Conservation (phyloP, 2,113 vertebrate species). For the Oreotragus oreotragus region DNA sequence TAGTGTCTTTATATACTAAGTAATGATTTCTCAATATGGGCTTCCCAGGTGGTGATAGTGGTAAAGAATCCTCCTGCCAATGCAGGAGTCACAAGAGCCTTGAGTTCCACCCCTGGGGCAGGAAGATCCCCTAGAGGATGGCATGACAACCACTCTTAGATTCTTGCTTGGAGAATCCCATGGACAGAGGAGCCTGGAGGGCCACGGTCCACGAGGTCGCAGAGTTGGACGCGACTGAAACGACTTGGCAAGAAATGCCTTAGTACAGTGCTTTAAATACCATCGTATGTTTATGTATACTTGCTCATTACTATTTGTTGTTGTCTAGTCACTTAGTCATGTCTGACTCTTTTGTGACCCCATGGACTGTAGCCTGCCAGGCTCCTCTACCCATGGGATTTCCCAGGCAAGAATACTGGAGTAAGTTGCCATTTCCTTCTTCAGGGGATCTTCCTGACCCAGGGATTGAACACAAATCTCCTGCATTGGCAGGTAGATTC, state of each 20-base stretch:
- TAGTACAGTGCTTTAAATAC: neutral
- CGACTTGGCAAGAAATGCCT: neutral
- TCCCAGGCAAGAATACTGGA: neutral
- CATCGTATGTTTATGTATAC: neutral
- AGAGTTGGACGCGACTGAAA: neutral
- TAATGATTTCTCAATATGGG: neutral
- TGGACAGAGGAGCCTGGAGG: neutral
- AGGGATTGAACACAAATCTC: neutral
- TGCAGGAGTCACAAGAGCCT: neutral
- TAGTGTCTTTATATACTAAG: neutral
- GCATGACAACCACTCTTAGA: neutral
- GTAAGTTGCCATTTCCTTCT: neutral
- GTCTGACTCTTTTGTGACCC: neutral
- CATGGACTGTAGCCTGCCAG: neutral
- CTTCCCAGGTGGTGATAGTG: neutral
- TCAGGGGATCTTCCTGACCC: neutral
- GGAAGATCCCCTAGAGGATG: neutral
- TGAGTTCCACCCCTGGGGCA: neutral
- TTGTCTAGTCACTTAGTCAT: neutral
- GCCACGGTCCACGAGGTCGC: neutral
- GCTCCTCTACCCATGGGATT: neutral
- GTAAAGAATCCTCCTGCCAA: neutral
- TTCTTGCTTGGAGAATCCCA: neutral
- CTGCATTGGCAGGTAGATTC: neutral
- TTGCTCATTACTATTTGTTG: neutral